These are phyloP conservation scores for Fragum fragum DNA, from an alignment of 2,888 invertebrate species.

Conservation along the genomic window DNA sequence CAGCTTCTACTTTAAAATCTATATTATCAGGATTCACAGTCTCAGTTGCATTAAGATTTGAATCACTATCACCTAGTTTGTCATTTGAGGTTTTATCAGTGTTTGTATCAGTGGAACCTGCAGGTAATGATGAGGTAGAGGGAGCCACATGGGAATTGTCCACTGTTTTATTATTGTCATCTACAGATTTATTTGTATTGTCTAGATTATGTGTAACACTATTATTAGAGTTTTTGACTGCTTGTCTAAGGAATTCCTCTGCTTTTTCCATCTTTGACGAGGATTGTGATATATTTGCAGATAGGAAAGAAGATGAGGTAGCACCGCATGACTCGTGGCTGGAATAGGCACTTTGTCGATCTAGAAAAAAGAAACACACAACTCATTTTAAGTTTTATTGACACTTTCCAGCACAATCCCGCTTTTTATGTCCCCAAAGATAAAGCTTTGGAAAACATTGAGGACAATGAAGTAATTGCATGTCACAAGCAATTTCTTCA, in stretches of 20 bases:
- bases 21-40: conserved; percentile 26
- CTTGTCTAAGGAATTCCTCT: conserved; percentile 56
- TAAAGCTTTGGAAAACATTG: too few species aligned
- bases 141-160: not conserved
- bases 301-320: conserved; percentile 49
- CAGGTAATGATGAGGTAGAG: conserved; percentile 24
- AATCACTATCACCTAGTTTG: conserved; percentile 28
- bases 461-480: too few species aligned
- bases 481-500: too few species aligned
- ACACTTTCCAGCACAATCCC: too few species aligned
- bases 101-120: conserved; percentile 22
- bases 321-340: conserved; percentile 54
- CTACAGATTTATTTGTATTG: conserved; percentile 26
- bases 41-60: conserved; percentile 31
- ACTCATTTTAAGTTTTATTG: too few species aligned
- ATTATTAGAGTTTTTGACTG: conserved; percentile 56
- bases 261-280: conserved; percentile 56
- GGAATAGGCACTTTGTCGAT: conserved; percentile 58
- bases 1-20: conserved; percentile 16
- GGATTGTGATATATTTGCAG: conserved; percentile 40
- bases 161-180: not conserved
- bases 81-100: conserved; percentile 22
- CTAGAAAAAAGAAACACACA: conserved; percentile 29
- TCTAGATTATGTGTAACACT: conserved; percentile 37
- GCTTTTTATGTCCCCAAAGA: too few species aligned